Conservation (phyloP, 2,888 invertebrate genomes). For the Orchesella flavescens region DNA sequence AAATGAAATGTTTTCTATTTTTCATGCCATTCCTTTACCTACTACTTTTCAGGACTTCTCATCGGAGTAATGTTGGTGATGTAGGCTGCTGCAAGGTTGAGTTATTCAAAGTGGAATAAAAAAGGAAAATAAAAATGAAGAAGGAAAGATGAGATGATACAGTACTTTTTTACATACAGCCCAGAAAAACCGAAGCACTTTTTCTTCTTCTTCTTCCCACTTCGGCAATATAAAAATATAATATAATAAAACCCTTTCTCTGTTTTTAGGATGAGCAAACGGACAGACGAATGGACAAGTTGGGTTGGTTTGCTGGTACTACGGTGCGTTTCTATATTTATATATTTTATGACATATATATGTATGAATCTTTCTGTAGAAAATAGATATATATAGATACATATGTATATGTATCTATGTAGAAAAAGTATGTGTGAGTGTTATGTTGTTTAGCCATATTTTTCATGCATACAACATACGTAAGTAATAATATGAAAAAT, state of each 20-base stretch:
- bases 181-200: background rate
- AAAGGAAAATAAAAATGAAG: conserved; percentile 30
- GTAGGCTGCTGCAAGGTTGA: background rate
- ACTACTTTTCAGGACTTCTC: background rate
- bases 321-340: background rate
- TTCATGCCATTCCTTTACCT: background rate
- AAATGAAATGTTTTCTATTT: conserved; percentile 22
- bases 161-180: background rate
- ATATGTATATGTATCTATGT: background rate
- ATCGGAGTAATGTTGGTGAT: too few species aligned
- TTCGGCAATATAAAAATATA: conserved; percentile 25
- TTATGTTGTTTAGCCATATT: background rate
- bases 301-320: background rate
- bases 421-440: background rate
- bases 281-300: conserved; percentile 9
- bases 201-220: conserved; percentile 19
- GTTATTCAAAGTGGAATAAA: conserved; percentile 45
- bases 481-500: conserved; percentile 16
- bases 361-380: background rate
- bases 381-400: background rate
- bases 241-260: conserved; percentile 29
- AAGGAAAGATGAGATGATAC: conserved; percentile 21
- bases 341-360: conserved; percentile 2
- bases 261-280: conserved; percentile 24
- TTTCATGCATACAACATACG: background rate